Evolutionary conservation across 2,797 vertebrate genomes (phyloP), one percentile per base, ranked within the genome.

Genomic region (Corythornis leucogaster): DNA sequence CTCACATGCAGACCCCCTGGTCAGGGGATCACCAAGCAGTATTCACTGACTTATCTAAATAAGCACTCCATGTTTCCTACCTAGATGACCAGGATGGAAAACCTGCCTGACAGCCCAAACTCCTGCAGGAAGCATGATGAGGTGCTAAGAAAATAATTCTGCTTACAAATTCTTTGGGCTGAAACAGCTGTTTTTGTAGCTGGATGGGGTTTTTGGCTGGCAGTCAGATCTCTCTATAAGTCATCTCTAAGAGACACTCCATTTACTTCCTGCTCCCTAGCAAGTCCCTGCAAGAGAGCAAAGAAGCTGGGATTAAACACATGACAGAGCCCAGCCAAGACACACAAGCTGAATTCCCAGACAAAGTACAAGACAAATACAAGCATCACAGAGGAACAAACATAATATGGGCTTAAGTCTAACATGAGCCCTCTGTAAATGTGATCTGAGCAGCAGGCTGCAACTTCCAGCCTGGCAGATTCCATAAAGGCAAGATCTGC

Each of bases 111-210:
- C 76, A 80, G 80, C 74, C 74, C 82, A 46, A 87, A 80, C 79
- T 96, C 85, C 81, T 89, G 66, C 73, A 92, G 85, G 76, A 92
- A 90, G 62, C 63, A 64, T 77, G 77, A 96, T 94, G 95, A 96
- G 87, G 87, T 85, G 83, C 81, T 96, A 96, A 95, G 87, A 94
- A 95, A 95, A 95, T 95, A 90, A 94, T 89, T 92, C 85, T 92
- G 68, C 91, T 94, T 92, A 89, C 68, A 90, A 81, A 92, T 74
- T 84, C 63, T 85, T 93, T 26, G 50, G 92, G 75, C 50, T 90
- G 76, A 89, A 95, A 87, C 93, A 91, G 73, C 75, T 93, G 87
- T 70, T 90, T 96, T 93, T 95, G 76, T 92, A 83, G 73, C 80
- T 88, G 70, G 85, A 90, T 67, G 43, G 57, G 26, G 31, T 8